phyloP scores from a whole-genome alignment of 1,140 invertebrate genomes.

The Meteorus sp. region DNA sequence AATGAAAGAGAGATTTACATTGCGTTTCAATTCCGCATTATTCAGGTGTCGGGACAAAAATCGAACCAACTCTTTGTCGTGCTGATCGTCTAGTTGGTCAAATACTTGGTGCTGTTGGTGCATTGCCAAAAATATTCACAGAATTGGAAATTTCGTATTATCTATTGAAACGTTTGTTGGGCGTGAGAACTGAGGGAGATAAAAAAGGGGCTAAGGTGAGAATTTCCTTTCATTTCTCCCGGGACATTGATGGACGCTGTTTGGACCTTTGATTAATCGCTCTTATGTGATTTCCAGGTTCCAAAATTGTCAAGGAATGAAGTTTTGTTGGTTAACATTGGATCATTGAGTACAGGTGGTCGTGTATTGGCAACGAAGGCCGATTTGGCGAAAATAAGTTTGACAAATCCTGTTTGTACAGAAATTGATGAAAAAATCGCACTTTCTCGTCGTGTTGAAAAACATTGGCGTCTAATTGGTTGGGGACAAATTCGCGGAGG shows the following conservation, averaged over 20 bases:
- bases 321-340: constrained; percentile 97
- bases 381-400: constrained; percentile 96
- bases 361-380: constrained; percentile 93
- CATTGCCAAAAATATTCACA: constrained; percentile 95
- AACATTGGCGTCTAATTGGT: constrained; percentile 98
- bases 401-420: constrained; percentile 98
- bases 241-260: no score
- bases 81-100: constrained; percentile 98
- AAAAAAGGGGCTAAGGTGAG: constrained; percentile 96
- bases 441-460: constrained; percentile 94
- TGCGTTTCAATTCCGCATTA: constrained; percentile 5
- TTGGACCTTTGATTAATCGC: no score
- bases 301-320: constrained; percentile 57
- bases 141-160: constrained; percentile 99
- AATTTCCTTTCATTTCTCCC: constrained; percentile 14
- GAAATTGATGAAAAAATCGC: constrained; percentile 99
- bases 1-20: background rate
- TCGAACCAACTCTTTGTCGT: constrained; percentile 96
- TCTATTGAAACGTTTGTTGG: constrained; percentile 90
- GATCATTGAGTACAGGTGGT: constrained; percentile 96
- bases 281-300: constrained; percentile 68
- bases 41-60: constrained; percentile 95
- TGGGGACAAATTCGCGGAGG: constrained; percentile 96
- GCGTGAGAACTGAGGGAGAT: constrained; percentile 97
- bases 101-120: constrained; percentile 95